Percentiles rank a stretch among this genome's conserved stretches.
Evolutionary conservation across 1,140 invertebrate genomes (phyloP).

Genomic region (Drosophila bipectinata): DNA sequence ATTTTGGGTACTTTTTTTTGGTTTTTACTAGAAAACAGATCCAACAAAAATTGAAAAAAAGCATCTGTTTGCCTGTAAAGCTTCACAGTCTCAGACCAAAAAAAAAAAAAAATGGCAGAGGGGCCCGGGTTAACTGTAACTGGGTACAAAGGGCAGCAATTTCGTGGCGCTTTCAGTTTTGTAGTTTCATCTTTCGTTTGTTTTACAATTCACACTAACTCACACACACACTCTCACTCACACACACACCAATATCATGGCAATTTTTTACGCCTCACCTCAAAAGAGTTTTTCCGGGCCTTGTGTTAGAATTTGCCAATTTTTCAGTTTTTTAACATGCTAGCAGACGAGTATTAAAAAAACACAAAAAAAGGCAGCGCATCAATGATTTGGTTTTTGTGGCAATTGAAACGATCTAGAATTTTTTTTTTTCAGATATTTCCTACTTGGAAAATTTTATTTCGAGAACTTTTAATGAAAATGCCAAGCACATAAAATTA

Average conservation of each 20-base stretch:
- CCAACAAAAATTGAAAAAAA: neutral
- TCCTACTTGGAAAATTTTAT: neutral
- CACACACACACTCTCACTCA: constrained; percentile 3
- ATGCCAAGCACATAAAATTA: no score
- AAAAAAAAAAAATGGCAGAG: neutral
- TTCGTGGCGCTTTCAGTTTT: constrained; percentile 48
- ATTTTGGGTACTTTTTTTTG: constrained; percentile 38
- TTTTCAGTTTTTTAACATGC: constrained; percentile 19
- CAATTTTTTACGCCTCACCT: constrained; percentile 55
- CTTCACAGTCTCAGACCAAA: neutral
- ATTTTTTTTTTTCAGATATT: neutral
- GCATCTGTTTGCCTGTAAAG: constrained; percentile 15
- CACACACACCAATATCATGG: constrained; percentile 1
- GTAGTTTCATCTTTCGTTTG: constrained; percentile 75
- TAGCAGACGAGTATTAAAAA: neutral
- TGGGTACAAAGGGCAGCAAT: constrained; percentile 66
- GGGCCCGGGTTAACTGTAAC: constrained; percentile 46
- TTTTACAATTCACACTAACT: constrained; percentile 42
- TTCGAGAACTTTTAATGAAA: no score
- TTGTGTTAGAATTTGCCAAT: constrained; percentile 53
- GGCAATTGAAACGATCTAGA: constrained; percentile 20
- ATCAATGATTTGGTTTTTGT: constrained; percentile 43
- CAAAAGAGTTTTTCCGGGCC: constrained; percentile 61
- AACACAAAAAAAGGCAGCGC: constrained; percentile 3
- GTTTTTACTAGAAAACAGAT: constrained; percentile 1